phyloP scores from a whole-genome alignment of 2,797 vertebrate genomes.

The Varecia variegata region DNA sequence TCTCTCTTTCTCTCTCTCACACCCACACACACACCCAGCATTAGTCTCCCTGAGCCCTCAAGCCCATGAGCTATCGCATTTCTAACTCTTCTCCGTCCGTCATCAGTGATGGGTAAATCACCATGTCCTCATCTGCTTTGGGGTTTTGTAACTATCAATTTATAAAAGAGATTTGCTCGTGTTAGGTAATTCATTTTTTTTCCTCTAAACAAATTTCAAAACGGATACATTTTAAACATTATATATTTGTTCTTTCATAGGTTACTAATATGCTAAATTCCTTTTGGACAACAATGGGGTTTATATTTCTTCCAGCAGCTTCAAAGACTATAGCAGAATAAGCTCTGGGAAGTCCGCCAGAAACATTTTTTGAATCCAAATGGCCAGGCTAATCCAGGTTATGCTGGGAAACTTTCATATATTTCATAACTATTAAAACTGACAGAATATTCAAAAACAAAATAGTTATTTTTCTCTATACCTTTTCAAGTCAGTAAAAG shows the following conservation, averaged over 20 bases:
- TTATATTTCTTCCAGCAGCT: neutral
- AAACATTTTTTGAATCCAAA: slow-evolving; percentile 20
- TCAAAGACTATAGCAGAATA: slow-evolving; percentile 6
- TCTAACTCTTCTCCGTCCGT: neutral
- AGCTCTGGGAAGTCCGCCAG: neutral
- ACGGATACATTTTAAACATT: neutral
- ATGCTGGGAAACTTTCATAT: neutral
- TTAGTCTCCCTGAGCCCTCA: neutral
- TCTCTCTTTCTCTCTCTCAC: too few relatives aligned
- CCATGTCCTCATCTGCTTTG: neutral
- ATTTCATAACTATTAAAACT: slow-evolving; percentile 6
- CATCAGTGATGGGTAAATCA: neutral
- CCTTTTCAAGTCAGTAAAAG: slow-evolving; percentile 3
- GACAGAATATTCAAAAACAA: slow-evolving; percentile 36
- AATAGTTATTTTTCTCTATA: slow-evolving; percentile 18
- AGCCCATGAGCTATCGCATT: neutral
- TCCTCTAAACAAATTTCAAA: slow-evolving; percentile 9
- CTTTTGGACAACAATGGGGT: neutral
- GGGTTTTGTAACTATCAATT: neutral
- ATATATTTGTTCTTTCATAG: neutral
- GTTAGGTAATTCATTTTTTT: neutral
- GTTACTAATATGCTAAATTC: neutral
- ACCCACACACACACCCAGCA: neutral
- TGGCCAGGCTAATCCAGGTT: neutral
- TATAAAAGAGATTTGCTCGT: slow-evolving; percentile 2